Conservation (phyloP, 2,797 vertebrate species). For the Clarias pachynema region DNA sequence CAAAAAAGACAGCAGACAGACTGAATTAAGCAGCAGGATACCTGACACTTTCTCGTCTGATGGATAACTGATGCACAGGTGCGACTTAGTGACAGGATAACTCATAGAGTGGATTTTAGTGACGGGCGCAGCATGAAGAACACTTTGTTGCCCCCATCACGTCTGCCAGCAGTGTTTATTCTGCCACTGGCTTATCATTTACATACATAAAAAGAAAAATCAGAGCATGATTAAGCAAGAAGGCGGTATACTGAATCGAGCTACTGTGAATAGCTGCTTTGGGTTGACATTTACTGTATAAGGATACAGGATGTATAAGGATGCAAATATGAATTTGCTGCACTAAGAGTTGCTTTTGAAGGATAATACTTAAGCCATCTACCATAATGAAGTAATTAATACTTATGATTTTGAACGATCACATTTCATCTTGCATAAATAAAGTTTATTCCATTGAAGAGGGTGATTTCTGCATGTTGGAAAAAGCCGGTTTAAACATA, state of each 20-base stretch:
- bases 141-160: background rate
- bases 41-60: slow-evolving; percentile 23
- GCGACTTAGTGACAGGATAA: slow-evolving; percentile 32
- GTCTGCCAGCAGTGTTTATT: slow-evolving; percentile 19
- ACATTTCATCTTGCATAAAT: too few relatives aligned
- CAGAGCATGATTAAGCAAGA: too few relatives aligned
- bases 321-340: background rate
- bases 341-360: background rate
- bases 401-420: background rate
- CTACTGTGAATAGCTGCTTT: background rate
- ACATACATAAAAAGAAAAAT: background rate
- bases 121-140: background rate
- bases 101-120: background rate
- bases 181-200: slow-evolving; percentile 8
- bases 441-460: background rate
- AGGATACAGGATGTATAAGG: too few relatives aligned
- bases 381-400: background rate
- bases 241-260: background rate
- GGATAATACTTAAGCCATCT: background rate
- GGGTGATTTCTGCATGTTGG: background rate
- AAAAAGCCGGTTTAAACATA: background rate
- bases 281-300: background rate
- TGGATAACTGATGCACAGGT: slow-evolving; percentile 29
- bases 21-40: slow-evolving; percentile 40
- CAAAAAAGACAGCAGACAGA: slow-evolving; percentile 15